A percentile compares a stretch with the other conserved stretches of the same genome.
Evolutionary conservation across 2,797 vertebrate genomes (phyloP).

Genomic region (Gambelia wislizenii): DNA sequence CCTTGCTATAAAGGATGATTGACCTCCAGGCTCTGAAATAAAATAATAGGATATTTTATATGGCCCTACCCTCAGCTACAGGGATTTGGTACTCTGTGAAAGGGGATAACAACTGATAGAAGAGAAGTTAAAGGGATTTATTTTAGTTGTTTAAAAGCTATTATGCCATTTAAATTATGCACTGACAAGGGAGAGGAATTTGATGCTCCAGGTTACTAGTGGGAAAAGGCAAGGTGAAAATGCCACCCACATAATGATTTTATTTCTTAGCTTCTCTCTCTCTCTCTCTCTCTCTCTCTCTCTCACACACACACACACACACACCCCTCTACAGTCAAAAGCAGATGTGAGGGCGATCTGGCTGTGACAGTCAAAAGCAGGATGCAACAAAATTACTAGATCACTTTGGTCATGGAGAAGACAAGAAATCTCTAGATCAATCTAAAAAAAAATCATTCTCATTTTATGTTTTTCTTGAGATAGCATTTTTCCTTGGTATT

Average conservation of each 20-base stretch:
- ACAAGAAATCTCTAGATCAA: slow-evolving; percentile 73
- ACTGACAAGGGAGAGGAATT: slow-evolving; percentile 53
- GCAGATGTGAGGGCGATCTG: too few relatives aligned
- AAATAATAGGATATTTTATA: not conserved
- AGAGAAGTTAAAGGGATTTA: slow-evolving; percentile 46
- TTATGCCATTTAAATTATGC: not conserved
- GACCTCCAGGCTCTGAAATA: slow-evolving; percentile 46
- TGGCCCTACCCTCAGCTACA: not conserved
- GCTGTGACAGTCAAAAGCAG: slow-evolving; percentile 67
- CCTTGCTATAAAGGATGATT: slow-evolving; percentile 53
- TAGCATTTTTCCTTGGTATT: slow-evolving; percentile 72
- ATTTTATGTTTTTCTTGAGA: slow-evolving; percentile 72
- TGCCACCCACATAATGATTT: slow-evolving; percentile 32
- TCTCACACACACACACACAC: too few relatives aligned
- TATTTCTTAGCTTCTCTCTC: too few relatives aligned
- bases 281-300: too few relatives aligned
- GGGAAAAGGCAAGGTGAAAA: slow-evolving; percentile 58
- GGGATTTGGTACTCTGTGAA: slow-evolving; percentile 47
- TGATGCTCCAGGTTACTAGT: slow-evolving; percentile 52
- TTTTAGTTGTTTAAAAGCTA: not conserved
- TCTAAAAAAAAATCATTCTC: slow-evolving; percentile 72
- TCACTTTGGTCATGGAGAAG: slow-evolving; percentile 72
- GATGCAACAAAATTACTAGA: slow-evolving; percentile 68
- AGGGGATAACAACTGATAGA: slow-evolving; percentile 41
- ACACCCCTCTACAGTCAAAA: too few relatives aligned